Evolutionary conservation across 2,797 vertebrate genomes (phyloP).

Genomic region (Distichodus sexfasciatus): DNA sequence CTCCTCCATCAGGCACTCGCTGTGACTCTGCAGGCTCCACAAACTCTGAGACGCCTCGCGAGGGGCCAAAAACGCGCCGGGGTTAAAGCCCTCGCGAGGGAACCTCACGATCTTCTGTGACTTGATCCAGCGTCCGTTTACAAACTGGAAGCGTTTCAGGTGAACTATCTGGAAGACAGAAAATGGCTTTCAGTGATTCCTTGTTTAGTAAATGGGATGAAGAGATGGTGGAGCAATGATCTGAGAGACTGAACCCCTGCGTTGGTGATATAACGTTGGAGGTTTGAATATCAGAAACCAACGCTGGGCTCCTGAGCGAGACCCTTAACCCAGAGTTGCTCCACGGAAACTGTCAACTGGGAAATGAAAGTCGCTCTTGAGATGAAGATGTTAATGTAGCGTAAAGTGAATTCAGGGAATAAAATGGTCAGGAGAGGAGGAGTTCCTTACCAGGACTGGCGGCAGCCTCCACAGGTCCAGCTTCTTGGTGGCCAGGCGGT

Average conservation of each 20-base stretch:
- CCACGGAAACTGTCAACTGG: too few species aligned
- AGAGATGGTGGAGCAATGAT: neutral
- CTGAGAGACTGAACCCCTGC: neutral
- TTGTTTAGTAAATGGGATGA: neutral
- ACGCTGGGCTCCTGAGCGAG: too few species aligned
- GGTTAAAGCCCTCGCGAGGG: conserved; percentile 89
- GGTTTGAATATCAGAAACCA: too few species aligned
- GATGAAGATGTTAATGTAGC: too few species aligned
- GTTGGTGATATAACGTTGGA: too few species aligned
- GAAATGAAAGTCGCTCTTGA: too few species aligned
- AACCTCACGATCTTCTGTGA: conserved; percentile 99
- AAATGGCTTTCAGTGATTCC: neutral
- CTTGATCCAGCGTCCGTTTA: conserved; percentile 98
- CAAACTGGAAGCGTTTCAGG: conserved; percentile 97
- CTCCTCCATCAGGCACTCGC: conserved; percentile 75
- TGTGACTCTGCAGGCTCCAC: conserved; percentile 62
- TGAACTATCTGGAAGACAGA: conserved; percentile 85
- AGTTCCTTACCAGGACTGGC: conserved; percentile 83
- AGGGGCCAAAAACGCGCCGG: conserved; percentile 93
- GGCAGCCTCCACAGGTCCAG: conserved; percentile 98
- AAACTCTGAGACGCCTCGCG: conserved; percentile 74
- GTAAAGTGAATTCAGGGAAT: too few species aligned
- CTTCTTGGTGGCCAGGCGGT: conserved; percentile 96
- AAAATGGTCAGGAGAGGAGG: too few species aligned
- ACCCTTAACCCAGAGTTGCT: too few species aligned